Percentiles rank a stretch among this genome's conserved stretches.
Evolutionary conservation across 2,113 vertebrate genomes (phyloP).

Genomic region (Xiphorhynchus elegans): DNA sequence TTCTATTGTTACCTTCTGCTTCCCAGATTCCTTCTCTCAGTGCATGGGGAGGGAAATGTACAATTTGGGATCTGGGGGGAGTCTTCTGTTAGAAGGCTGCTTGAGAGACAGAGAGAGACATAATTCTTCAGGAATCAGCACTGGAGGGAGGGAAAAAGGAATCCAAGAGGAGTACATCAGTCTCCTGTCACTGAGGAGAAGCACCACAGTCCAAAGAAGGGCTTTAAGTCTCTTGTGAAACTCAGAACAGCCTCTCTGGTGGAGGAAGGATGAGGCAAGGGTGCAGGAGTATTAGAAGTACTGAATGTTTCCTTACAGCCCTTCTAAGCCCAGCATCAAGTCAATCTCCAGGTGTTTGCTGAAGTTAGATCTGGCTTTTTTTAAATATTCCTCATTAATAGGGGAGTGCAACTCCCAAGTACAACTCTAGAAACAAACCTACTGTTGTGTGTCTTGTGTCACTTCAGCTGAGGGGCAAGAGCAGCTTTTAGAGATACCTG

Average conservation of each 20-base stretch:
- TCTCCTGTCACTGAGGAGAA: background rate
- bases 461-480: constrained; percentile 18
- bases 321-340: background rate
- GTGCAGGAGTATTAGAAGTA: background rate
- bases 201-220: background rate
- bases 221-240: background rate
- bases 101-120: background rate
- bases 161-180: background rate
- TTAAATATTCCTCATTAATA: background rate
- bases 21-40: background rate
- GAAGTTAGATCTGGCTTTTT: background rate
- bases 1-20: background rate
- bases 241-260: background rate
- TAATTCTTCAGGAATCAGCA: background rate
- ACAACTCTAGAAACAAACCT: background rate
- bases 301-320: background rate
- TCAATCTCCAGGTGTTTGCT: background rate
- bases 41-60: background rate
- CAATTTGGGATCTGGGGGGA: background rate
- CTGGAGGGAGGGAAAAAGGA: background rate
- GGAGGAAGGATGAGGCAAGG: background rate
- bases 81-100: background rate
- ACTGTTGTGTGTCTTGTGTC: constrained; percentile 25
- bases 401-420: background rate
- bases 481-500: constrained; percentile 48